Evolutionary conservation across 1,140 invertebrate genomes (phyloP), one percentile per base, ranked within the genome.

Genomic region (Drosophila kurseongensis): DNA sequence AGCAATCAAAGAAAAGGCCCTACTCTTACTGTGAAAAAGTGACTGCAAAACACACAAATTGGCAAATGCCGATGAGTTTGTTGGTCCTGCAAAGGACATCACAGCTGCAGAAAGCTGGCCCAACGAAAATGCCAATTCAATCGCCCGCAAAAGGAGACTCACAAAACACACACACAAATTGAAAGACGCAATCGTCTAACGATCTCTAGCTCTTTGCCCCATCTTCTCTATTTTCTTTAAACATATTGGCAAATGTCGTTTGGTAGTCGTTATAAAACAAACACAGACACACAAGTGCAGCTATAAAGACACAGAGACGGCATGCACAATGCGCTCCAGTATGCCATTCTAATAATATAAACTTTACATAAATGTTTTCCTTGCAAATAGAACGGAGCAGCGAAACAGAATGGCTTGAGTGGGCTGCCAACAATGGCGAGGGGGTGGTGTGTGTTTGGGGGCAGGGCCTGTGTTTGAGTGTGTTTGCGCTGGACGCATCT

Each of bases 301-400:
- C 8, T 41, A 68, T 42, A 55, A 55, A 42, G 59, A 69, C 62
- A 61, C 54, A 61, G 44, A 58, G 63, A 58, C 50, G 35, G 50
- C 55, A 63, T 16, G 45, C 55, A 56, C 68, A 79, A 58, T 72
- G 67, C 75, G 47, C 41, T 54, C 67, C 59, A 61, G 32, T 59
- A 85, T 86, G 84, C 79, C 76, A 79, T 88, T 89, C 71, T 85
- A 57, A 78, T 83, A 88, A 69, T 68, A 79, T 89, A 88, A 88
- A 86, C 71, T 86, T 86, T 89, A 86, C 83, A 83, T 86, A 89
- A 86, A 86, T 86, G 83, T 86, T 86, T 69, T 86, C 82, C 81
- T 71, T 59, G 83, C 83, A 88, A 88, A 86, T 76, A 82, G 50
- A 75, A 78, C 54, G 23, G 48, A 71, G 51, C 68, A 58, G 66